A percentile compares a stretch with the other conserved stretches of the same genome.
Conservation (phyloP, 2,113 vertebrate genomes). For the Salminus brasiliensis region DNA sequence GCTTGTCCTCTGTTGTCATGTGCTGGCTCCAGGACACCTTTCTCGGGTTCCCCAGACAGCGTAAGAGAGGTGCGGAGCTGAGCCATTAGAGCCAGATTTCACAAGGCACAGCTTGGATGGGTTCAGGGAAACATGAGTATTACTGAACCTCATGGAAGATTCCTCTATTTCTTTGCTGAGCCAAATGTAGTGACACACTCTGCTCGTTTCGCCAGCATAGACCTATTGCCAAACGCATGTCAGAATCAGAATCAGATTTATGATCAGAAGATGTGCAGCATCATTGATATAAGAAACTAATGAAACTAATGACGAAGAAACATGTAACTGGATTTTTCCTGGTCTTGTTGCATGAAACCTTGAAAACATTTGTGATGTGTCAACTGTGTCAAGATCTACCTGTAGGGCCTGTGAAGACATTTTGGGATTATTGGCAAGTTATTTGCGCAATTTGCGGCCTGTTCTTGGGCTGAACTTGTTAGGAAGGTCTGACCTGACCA, state of each 20-base stretch:
- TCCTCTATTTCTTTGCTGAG: background rate
- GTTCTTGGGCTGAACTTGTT: too few relatives aligned
- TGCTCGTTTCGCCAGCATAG: background rate
- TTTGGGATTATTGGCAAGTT: too few relatives aligned
- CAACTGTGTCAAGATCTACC: too few relatives aligned
- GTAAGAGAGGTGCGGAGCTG: conserved; percentile 27
- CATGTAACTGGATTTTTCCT: too few relatives aligned
- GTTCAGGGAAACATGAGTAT: conserved; percentile 33
- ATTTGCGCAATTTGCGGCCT: too few relatives aligned
- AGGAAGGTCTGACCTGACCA: too few relatives aligned
- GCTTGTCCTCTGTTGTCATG: conserved; percentile 36
- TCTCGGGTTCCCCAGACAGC: conserved; percentile 43
- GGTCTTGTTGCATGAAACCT: too few relatives aligned
- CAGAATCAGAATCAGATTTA: background rate
- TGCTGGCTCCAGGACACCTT: background rate
- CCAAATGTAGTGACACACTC: background rate
- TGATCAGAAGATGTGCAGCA: too few relatives aligned
- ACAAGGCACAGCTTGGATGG: conserved; percentile 25
- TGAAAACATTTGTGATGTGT: too few relatives aligned
- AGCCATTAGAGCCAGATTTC: conserved; percentile 48
- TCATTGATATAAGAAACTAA: too few relatives aligned
- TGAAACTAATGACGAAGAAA: too few relatives aligned
- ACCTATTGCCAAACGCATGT: background rate
- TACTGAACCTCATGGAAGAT: background rate
- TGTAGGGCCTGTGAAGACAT: too few relatives aligned